Evolutionary conservation across 2,797 vertebrate genomes (phyloP), one percentile per base, ranked within the genome.

Genomic region (Fistularia commersonii): DNA sequence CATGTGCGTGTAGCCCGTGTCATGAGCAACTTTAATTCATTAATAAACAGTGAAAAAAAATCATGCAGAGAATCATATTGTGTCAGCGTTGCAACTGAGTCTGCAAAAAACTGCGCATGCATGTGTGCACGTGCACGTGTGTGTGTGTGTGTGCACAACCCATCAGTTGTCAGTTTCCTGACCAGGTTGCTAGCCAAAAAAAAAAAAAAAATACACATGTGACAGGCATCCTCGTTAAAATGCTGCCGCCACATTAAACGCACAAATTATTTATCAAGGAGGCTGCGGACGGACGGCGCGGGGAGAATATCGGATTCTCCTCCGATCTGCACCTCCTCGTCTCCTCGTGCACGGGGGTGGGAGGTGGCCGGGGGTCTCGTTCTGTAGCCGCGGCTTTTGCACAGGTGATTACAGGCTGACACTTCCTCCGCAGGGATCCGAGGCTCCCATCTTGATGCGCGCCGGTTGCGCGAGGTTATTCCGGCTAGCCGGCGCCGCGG

Each of bases 221-320:
- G 83, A 87, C 73, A 76, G 69, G 73, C 76, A 79, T 66, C 74
- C 77, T 84, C 45, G 74, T 86, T 85, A 86, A 85, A 81, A 88
- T 80, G 77, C 81, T 71, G 63, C 67, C 48, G 69, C 74, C 3
- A 61, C 46, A 73, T 75, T 80, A 81, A 81, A 75, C 70, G 60
- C 76, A 82, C 85, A 78, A 88, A 88, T 90, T 83, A 90, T 89
- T 89, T 80, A 89, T 87, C 61, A 61, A 70, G 76, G 68, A 76
- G 67, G 81, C 66, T 58, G 83, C 72, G 64, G 70, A 82, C 64
- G 71, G 70, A 70, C 58, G 72, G 72, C 62, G 73, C 78, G 76
- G 64, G 37, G 68, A 80, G 84, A 85, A 82, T 87, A 87, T 87
- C 84, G 63, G 59, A 81, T 88, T 85, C 64, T 71, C 70, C 61